Evolutionary conservation across 2,888 invertebrate genomes (phyloP).

Genomic region (Drosophila infuscata): DNA sequence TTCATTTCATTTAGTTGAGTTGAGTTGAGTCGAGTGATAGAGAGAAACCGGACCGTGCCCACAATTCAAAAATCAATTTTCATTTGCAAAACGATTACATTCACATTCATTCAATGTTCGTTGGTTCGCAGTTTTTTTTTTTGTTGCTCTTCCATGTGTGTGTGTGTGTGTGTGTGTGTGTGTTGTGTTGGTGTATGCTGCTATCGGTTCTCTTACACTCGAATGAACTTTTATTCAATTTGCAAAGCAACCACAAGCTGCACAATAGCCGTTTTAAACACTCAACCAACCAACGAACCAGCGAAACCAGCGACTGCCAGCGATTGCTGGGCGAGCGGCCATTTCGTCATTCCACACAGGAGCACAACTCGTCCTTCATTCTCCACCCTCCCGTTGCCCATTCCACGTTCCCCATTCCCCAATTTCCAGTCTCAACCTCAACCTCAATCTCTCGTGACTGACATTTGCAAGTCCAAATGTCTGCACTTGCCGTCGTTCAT

Average conservation of each 20-base stretch:
- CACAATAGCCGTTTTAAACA: constrained; percentile 80
- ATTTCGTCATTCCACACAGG: constrained; percentile 70
- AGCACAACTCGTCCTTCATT: constrained; percentile 2
- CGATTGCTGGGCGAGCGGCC: constrained; percentile 56
- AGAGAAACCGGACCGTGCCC: constrained; percentile 47
- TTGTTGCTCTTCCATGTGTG: constrained; percentile 2
- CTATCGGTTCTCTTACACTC: constrained; percentile 82
- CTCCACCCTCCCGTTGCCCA: background rate
- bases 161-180: constrained; percentile 34
- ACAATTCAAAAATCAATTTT: constrained; percentile 82
- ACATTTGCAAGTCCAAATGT: constrained; percentile 76
- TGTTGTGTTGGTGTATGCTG: constrained; percentile 49
- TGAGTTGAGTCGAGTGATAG: constrained; percentile 48
- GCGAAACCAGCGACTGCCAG: constrained; percentile 38
- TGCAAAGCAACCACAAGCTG: constrained; percentile 82
- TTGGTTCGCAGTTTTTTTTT: constrained; percentile 61
- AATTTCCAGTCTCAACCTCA: constrained; percentile 2
- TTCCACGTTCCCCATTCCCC: background rate
- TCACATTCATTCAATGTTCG: constrained; percentile 81
- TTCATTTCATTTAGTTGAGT: constrained; percentile 73
- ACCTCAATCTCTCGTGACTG: constrained; percentile 54
- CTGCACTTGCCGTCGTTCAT: constrained; percentile 65
- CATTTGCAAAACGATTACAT: constrained; percentile 82
- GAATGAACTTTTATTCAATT: constrained; percentile 82
- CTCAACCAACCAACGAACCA: constrained; percentile 66